Base-by-base conservation (phyloP, 2,888 invertebrate species). In the Drosophila rellima region DNA sequence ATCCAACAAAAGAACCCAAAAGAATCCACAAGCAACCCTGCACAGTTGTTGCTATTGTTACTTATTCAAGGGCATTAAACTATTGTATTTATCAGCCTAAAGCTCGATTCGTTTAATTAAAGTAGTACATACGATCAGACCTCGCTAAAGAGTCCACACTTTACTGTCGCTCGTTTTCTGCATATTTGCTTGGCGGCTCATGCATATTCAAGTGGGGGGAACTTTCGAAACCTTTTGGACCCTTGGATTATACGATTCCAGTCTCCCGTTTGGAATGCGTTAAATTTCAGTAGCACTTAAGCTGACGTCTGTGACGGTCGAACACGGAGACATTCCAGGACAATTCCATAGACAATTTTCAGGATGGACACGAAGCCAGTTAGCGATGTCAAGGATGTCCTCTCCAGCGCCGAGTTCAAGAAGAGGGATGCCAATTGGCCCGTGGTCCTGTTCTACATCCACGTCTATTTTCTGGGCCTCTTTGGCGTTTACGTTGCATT, bases 401-500 rank as follows among this genome's bases (percentile, higher is more conserved):
- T 37, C 6, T n/a, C 50, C 3, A 60, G 50, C 13, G 33, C 56
- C 1, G 76, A 70, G 13, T 67, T 55, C 29, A 79, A 80, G 39
- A 94, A 94, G 74, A 93, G 95, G 15, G 96, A 96, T 70, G 94
- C 94, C 0, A 93, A 95, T 85, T 97, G 97, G 97, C 94, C 95
- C 0, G 93, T 94, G 15, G 96, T 97, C 0, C 93, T 97, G 0
- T 95, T 95, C 91, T 95, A 95, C 89, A 95, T 97, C 64, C 96
- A 97, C 91, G 91, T 96, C 4, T 95, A 96, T 82, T 93, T 95
- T 1, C 93, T 96, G 2, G 95, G 95, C 0, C 51, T 95, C 0
- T 95, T 95, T 82, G 95, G 95, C 15, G 65, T 95, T 11, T 94
- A 95, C 91, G 91, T 95, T 2, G 78, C 95, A 20, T 91, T 95